These are phyloP conservation scores for Paralichthys olivaceus DNA, from an alignment of 2,113 vertebrate species.

Conservation along the genomic window DNA sequence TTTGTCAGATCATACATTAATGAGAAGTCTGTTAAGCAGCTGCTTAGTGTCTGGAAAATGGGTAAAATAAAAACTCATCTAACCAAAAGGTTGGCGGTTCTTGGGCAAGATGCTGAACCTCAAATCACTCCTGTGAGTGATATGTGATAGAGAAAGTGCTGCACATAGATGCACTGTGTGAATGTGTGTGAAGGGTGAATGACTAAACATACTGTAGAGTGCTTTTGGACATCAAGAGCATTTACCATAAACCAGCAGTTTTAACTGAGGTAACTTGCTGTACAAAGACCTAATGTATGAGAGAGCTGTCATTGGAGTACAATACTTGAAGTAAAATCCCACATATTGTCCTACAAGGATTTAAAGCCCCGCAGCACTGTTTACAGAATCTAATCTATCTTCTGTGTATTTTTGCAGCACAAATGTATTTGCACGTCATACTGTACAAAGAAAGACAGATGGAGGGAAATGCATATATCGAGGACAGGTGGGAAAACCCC, in stretches of 20 bases:
- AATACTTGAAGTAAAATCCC: not conserved
- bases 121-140: too few species aligned
- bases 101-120: too few species aligned
- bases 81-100: too few species aligned
- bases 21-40: too few species aligned
- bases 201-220: too few species aligned
- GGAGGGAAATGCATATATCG: slow-evolving; percentile 33
- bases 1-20: too few species aligned
- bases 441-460: not conserved
- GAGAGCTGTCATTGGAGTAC: not conserved
- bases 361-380: not conserved
- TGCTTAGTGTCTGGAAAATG: too few species aligned
- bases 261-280: not conserved
- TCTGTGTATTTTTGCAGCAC: not conserved
- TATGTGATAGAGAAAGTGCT: too few species aligned
- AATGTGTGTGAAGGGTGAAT: too few species aligned
- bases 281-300: not conserved
- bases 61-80: too few species aligned
- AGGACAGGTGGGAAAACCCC: slow-evolving; percentile 42
- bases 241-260: not conserved
- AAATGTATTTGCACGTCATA: not conserved
- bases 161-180: too few species aligned
- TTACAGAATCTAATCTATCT: not conserved
- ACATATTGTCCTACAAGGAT: not conserved
- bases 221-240: not conserved